Evolutionary conservation across 2,888 invertebrate species (phyloP), one percentile per base, ranked within the genome.

Genomic region (Zele albiditarsus): DNA sequence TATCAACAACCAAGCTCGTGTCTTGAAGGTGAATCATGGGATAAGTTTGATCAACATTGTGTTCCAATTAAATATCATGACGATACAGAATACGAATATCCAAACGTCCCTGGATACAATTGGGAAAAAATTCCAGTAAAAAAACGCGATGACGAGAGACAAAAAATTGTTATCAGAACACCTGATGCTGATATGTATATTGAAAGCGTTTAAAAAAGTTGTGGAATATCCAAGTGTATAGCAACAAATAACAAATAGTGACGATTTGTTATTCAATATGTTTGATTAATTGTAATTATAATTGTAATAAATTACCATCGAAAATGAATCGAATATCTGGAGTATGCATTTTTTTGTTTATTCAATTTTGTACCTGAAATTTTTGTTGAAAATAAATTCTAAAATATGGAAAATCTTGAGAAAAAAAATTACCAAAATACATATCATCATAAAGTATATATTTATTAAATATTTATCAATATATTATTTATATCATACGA

Each of bases 1-100:
- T 82, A 84, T 78, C 82, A 82, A 77, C 82, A 79, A 16, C 73
- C 78, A 78, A 67, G 76, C 67, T 83, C 82, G 60, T 82, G 81
- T 69, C 73, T 77, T 67, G 79, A 79, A 68, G 78, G 77, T 76
- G 77, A 81, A 79, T 79, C 79, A 33, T 79, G 79, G 79, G 80
- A 78, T 73, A 72, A 68, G 42, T 79, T 81, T 57, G 75, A 76
- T 62, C 72, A 80, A 63, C 80, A 82, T 69, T 82, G 81, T 74
- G 79, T 81, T 33, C 78, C 79, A 33, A 79, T 78, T 60, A 81
- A 80, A 73, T 77, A 79, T 62, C 75, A 79, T 27, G 74, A 70
- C 60, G 79, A 80, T 70, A 71, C 74, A 2, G 79, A 78, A 8
- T 53, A 71, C 71, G 79, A 81, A 67, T 79, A 81, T 68, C 66